phyloP scores from a whole-genome alignment of 2,888 invertebrate genomes.

The Melanchra persicariae region DNA sequence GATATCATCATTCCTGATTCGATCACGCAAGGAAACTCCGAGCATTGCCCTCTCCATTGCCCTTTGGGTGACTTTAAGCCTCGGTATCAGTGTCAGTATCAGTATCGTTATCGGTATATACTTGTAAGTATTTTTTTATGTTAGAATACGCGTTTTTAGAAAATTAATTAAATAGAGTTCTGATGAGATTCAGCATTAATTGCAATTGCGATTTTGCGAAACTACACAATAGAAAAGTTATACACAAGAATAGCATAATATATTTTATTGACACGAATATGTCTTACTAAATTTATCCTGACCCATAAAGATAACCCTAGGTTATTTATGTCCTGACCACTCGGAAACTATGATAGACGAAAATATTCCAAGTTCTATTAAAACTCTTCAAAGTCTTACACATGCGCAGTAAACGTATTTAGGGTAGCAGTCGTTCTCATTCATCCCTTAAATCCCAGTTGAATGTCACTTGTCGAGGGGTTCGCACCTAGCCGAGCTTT shows the following conservation, averaged over 20 bases:
- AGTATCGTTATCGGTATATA: too few species aligned
- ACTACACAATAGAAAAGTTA: too few species aligned
- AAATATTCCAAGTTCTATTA: slow-evolving; percentile 28
- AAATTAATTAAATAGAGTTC: too few species aligned
- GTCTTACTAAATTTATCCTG: neutral
- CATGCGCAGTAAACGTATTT: slow-evolving; percentile 79
- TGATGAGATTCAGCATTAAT: too few species aligned
- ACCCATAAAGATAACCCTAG: neutral
- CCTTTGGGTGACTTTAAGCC: too few species aligned
- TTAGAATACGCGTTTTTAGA: too few species aligned
- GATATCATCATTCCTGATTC: too few species aligned
- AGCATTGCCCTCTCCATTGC: too few species aligned
- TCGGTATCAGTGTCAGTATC: too few species aligned
- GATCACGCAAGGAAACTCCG: too few species aligned
- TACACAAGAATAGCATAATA: neutral
- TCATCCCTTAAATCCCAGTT: slow-evolving; percentile 81
- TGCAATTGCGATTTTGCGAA: too few species aligned
- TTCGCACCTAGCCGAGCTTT: slow-evolving; percentile 66
- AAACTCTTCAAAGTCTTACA: slow-evolving; percentile 72
- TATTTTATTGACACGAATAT: neutral
- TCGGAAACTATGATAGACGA: slow-evolving; percentile 1
- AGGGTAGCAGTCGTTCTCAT: slow-evolving; percentile 71
- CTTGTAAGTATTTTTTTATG: too few species aligned
- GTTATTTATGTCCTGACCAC: neutral
- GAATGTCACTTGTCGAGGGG: slow-evolving; percentile 66